These are phyloP conservation scores for Metalampra italica DNA, from an alignment of 2,888 invertebrate genomes.

Conservation along the genomic window DNA sequence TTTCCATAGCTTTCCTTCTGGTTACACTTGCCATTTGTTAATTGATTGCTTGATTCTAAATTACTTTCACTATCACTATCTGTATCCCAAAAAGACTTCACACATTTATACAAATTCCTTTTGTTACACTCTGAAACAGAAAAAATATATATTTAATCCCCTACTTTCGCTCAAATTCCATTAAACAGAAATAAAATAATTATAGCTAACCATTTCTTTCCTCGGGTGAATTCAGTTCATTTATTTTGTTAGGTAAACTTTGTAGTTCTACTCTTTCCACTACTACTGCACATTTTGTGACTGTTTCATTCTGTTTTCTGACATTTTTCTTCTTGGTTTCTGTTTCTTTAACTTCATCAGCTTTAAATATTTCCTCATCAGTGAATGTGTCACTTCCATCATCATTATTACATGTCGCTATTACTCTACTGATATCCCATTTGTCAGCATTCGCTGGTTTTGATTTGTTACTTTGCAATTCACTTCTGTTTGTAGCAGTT, in stretches of 20 bases:
- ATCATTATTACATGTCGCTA: constrained; percentile 43
- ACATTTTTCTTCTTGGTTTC: constrained; percentile 14
- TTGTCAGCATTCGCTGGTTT: constrained; percentile 29
- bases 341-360: constrained; percentile 13
- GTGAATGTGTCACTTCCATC: constrained; percentile 60
- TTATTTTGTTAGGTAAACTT: background rate
- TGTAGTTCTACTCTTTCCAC: constrained; percentile 14
- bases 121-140: constrained; percentile 25
- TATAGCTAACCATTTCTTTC: constrained; percentile 10
- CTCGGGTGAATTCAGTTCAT: constrained; percentile 1
- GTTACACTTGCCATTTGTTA: constrained; percentile 7
- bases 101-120: constrained; percentile 25
- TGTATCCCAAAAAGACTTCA: constrained; percentile 57
- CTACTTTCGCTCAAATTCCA: background rate
- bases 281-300: constrained; percentile 16
- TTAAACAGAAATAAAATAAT: constrained; percentile 1
- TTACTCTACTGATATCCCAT: constrained; percentile 53
- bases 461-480: constrained; percentile 26
- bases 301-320: constrained; percentile 5
- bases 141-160: background rate
- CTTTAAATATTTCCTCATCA: constrained; percentile 60
- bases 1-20: background rate
- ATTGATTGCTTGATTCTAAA: constrained; percentile 25
- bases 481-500: constrained; percentile 35
- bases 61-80: constrained; percentile 66